These are phyloP conservation scores for Sinodicranocentrus sp. DNA, from an alignment of 2,888 invertebrate species.

Conservation along the genomic window DNA sequence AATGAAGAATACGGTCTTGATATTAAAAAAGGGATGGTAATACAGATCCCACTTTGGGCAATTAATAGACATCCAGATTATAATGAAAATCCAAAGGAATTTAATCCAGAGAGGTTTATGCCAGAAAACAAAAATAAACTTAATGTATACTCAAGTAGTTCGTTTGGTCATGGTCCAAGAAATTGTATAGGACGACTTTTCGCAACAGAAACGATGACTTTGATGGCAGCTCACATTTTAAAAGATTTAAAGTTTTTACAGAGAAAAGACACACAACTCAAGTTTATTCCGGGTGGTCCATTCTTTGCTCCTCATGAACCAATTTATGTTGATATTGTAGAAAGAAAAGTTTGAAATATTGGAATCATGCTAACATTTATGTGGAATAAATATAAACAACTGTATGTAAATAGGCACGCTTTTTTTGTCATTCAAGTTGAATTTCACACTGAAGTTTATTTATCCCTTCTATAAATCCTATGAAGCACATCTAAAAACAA, in stretches of 20 bases:
- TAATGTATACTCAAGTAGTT: slow-evolving; percentile 63
- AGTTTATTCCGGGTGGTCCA: slow-evolving; percentile 22
- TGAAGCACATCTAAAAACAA: background rate
- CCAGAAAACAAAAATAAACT: slow-evolving; percentile 69
- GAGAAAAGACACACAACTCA: slow-evolving; percentile 36
- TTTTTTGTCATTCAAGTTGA: too few relatives aligned
- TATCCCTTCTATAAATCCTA: background rate
- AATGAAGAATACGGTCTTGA: slow-evolving; percentile 50
- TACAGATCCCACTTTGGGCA: slow-evolving; percentile 67
- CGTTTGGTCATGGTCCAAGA: slow-evolving; percentile 63
- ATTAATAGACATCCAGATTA: slow-evolving; percentile 69
- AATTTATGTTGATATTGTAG: slow-evolving; percentile 46
- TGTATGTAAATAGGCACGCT: too few relatives aligned
- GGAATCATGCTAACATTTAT: too few relatives aligned
- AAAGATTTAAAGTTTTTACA: slow-evolving; percentile 33
- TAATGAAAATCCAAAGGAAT: slow-evolving; percentile 68
- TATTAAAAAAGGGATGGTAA: slow-evolving; percentile 67
- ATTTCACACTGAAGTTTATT: too few relatives aligned
- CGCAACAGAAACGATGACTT: slow-evolving; percentile 20
- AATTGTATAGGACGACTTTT: slow-evolving; percentile 40
- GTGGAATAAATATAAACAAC: too few relatives aligned
- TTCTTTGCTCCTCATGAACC: slow-evolving; percentile 25
- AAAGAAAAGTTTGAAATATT: too few relatives aligned
- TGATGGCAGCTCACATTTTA: slow-evolving; percentile 13
- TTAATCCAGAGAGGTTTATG: slow-evolving; percentile 70